Evolutionary conservation across 1,140 invertebrate species (phyloP).

Genomic region (Drosophila aff.): DNA sequence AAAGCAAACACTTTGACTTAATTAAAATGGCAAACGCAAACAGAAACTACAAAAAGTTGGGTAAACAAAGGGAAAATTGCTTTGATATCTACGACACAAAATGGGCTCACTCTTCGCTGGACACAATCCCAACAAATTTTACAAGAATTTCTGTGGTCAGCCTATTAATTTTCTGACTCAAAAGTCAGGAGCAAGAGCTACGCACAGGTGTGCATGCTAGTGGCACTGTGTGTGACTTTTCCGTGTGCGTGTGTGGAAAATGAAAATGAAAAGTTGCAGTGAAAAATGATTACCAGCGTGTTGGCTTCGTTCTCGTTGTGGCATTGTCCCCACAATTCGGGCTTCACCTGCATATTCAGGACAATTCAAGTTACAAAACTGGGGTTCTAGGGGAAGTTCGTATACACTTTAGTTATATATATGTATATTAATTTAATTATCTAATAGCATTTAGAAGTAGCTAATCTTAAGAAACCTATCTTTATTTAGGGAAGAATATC

Average conservation of each 20-base stretch:
- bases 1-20: constrained; percentile 56
- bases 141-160: constrained; percentile 52
- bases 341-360: constrained; percentile 9
- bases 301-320: constrained; percentile 17
- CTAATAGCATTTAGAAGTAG: too few species aligned
- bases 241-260: constrained; percentile 36
- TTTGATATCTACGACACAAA: constrained; percentile 32
- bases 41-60: constrained; percentile 31
- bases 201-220: constrained; percentile 11
- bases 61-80: constrained; percentile 31
- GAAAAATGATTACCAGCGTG: constrained; percentile 45
- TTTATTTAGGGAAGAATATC: neutral
- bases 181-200: constrained; percentile 22
- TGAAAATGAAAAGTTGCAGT: constrained; percentile 43
- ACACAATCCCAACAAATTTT: constrained; percentile 36
- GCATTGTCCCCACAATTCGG: constrained; percentile 19
- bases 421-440: neutral
- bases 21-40: constrained; percentile 46
- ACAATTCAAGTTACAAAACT: neutral
- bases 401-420: neutral
- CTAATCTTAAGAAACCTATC: neutral
- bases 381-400: too few species aligned
- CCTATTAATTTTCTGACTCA: constrained; percentile 47
- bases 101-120: constrained; percentile 13
- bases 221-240: constrained; percentile 8